Evolutionary conservation across 1,140 invertebrate species (phyloP), one percentile per base, ranked within the genome.

Genomic region (Sitobion miscanthi): DNA sequence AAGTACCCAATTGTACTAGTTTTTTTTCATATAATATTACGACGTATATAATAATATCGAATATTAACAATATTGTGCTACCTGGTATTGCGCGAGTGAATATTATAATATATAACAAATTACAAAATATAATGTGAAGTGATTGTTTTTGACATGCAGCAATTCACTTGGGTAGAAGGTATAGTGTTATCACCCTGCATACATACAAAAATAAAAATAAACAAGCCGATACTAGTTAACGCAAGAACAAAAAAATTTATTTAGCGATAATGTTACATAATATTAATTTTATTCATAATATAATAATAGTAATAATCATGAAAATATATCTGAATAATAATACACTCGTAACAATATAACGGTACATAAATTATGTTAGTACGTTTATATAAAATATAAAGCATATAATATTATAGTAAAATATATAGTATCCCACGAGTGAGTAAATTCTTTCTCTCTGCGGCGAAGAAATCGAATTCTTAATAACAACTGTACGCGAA

Each of bases 211-310:
- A 85, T 42, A 85, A 45, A 42, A 85, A 85, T 11, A 42, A 86
- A 87, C 11, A 87, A 87, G 85, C 45, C 45, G 14, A 30, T 47
- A 17, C 30, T 17, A n/a, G 8, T 87, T 47, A 49, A 49, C 30
- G 85, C 85, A n/a, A 47, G 14, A 25, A 85, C 1, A 87, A 87
- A 49, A 87, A 49, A 86, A 20, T 86, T 82, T 62, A 91, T 91
- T 91, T 82, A 91, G 21, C 25, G 2, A 77, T 38, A 42, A 77
- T 91, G 11, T 25, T 77, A 47, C 42, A 45, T 11, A 91, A 42
- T 91, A 82, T 47, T 47, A 35, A 21, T 83, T 20, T 23, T 38
- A 38, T 38, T 69, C 42, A 42, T 25, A 23, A 30, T n/a, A 90
- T 62, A 62, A 91, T 69, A 52, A 42, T 54, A 77, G 47, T 47